Evolutionary conservation across 2,797 vertebrate species (phyloP), one percentile per base, ranked within the genome.

Genomic region (Petrocephalus sullivani): DNA sequence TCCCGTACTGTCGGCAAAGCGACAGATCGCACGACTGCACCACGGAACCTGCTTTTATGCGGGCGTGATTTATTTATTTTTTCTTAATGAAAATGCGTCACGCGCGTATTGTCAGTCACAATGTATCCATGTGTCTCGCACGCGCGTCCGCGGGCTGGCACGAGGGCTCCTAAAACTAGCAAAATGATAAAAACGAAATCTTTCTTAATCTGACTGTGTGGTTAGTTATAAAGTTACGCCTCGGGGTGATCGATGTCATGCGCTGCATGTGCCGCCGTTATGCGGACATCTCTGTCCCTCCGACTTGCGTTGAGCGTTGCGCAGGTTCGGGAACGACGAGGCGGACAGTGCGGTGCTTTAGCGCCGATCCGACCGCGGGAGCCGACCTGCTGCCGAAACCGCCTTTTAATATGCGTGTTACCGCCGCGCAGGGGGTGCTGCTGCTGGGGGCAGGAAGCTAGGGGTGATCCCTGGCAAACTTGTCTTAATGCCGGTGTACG

Each of bases 21-120:
- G 7, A 82, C 41, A 51, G 23, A 82, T 82, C 19, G 28, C 33
- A 57, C n/a, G 83, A 19, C 23, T 56, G 83, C 83, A 33, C 23
- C 51, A 19, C 12, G 83, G 83, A 85, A 85, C 53, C 51, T n/a
- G 16, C 4, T 85, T 56, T 6, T 6, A 16, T 57, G 8, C 7
- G 7, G 0, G 51, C 8, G 9, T 51, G 49, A 7, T 21, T 37
- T 33, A 33, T 9, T 1, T n/a, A 4, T 78, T 12, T 54, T 54
- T 56, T 54, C 23, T 85, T 83, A 53, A 51, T 83, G 83, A 57
- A 85, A 85, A 85, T 85, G 83, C 83, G 83, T 85, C 83, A 85
- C 19, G 21, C 51, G 33, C 28, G 83, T 16, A n/a, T 46, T 82
- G 8, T 41, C 78, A 51, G 78, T 51, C 21, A 82, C 78, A 51